These are phyloP conservation scores for Artibeus jamaicensis DNA, from an alignment of 2,797 vertebrate species.

Conservation along the genomic window DNA sequence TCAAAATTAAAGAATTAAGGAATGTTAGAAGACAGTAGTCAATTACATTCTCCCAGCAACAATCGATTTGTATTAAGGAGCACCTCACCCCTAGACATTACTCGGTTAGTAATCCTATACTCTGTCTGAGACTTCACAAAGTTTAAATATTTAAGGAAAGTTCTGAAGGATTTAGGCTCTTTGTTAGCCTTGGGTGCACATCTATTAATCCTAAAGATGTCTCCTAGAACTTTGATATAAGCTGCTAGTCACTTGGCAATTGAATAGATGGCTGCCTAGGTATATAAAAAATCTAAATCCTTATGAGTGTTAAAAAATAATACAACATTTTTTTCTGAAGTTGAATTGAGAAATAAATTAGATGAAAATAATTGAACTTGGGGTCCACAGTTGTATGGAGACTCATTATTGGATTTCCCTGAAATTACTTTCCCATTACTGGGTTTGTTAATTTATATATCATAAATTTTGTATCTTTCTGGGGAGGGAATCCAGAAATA, in stretches of 20 bases:
- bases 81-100: not conserved
- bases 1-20: not conserved
- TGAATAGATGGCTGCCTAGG: not conserved
- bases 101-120: not conserved
- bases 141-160: not conserved
- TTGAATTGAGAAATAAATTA: conserved; percentile 7
- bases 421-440: not conserved
- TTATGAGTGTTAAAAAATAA: not conserved
- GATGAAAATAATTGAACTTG: not conserved
- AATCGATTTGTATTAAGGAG: not conserved
- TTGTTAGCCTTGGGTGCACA: not conserved
- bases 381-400: not conserved
- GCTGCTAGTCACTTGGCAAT: not conserved
- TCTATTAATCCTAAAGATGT: not conserved
- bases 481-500: not conserved
- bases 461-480: not conserved
- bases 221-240: not conserved
- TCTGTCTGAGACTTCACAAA: not conserved
- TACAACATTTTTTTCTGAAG: not conserved
- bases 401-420: not conserved
- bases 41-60: not conserved
- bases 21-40: not conserved
- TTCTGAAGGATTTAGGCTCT: not conserved
- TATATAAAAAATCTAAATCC: not conserved
- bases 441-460: not conserved